Percentiles rank a stretch among this genome's conserved stretches.
phyloP scores from a whole-genome alignment of 2,888 invertebrate species.

The Cryptocheilus praepositus region DNA sequence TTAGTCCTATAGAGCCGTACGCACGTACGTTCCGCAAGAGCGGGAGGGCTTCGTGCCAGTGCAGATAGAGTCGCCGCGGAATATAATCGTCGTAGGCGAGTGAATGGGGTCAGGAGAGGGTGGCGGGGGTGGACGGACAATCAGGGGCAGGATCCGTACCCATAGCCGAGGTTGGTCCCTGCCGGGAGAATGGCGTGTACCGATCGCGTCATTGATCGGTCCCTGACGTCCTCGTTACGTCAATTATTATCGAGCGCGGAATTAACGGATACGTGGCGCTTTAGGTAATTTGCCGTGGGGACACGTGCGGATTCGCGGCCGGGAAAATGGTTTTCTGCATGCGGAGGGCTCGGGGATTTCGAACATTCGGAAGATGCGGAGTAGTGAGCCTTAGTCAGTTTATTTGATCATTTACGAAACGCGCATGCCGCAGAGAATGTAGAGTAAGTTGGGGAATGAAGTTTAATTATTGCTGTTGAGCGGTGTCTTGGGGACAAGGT shows the following conservation, averaged over 20 bases:
- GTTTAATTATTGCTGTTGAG: too few relatives aligned
- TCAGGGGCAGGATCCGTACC: neutral
- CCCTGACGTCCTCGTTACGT: slow-evolving; percentile 64
- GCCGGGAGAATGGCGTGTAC: slow-evolving; percentile 24
- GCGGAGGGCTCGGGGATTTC: too few relatives aligned
- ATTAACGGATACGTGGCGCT: slow-evolving; percentile 58
- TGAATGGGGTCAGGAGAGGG: neutral
- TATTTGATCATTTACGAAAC: too few relatives aligned
- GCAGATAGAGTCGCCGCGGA: slow-evolving; percentile 26
- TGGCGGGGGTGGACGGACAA: slow-evolving; percentile 3
- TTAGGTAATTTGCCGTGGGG: slow-evolving; percentile 60
- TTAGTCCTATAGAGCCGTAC: neutral
- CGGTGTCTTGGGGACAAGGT: too few relatives aligned
- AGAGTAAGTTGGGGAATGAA: too few relatives aligned
- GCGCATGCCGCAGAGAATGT: too few relatives aligned
- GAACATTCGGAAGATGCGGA: too few relatives aligned
- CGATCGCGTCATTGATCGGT: slow-evolving; percentile 57
- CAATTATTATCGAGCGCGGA: slow-evolving; percentile 67
- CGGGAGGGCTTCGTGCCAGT: slow-evolving; percentile 24
- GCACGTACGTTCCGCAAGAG: neutral
- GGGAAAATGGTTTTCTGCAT: neutral
- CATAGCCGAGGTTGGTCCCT: slow-evolving; percentile 21
- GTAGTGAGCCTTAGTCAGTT: too few relatives aligned
- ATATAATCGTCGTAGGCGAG: slow-evolving; percentile 24
- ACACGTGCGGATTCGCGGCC: slow-evolving; percentile 23